Percentiles rank a stretch among this genome's conserved stretches.
Evolutionary conservation across 2,113 vertebrate species (phyloP).

Genomic region (Solea senegalensis): DNA sequence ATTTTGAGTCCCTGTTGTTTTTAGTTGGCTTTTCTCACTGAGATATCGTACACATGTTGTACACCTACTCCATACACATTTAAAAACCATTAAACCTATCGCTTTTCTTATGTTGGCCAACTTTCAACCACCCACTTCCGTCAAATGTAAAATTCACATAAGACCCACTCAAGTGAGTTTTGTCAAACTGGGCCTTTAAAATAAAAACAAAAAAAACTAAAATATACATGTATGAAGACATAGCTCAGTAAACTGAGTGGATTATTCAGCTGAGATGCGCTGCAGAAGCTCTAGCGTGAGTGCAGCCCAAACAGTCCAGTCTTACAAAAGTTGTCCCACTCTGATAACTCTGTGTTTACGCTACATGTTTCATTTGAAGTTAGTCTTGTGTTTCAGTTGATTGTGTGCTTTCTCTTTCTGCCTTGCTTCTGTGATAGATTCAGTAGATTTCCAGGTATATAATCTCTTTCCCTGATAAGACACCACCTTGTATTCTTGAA

Average conservation of each 20-base stretch:
- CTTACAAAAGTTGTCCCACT: slow-evolving; percentile 12
- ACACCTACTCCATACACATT: slow-evolving; percentile 30
- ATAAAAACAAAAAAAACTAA: background rate
- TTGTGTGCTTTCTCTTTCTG: background rate
- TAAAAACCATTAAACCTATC: slow-evolving; percentile 17
- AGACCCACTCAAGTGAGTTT: background rate
- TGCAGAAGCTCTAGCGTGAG: background rate
- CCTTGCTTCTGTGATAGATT: slow-evolving; percentile 4
- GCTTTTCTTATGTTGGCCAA: slow-evolving; percentile 22
- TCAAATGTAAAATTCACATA: slow-evolving; percentile 7
- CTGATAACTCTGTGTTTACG: slow-evolving; percentile 10
- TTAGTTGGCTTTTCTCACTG: slow-evolving; percentile 46
- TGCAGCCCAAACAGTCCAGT: background rate
- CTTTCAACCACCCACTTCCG: background rate
- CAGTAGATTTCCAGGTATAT: slow-evolving; percentile 17
- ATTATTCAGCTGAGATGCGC: no score
- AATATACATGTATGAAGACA: no score
- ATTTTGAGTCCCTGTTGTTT: slow-evolving; percentile 57
- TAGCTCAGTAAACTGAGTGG: no score
- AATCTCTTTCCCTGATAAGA: slow-evolving; percentile 10
- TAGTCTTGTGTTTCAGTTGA: slow-evolving; percentile 25
- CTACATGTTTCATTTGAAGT: slow-evolving; percentile 37
- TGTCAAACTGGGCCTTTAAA: background rate
- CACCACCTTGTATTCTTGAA: background rate
- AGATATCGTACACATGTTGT: slow-evolving; percentile 43